Percentiles rank a stretch among this genome's conserved stretches.
These are phyloP conservation scores for Teinopalpus imperialis DNA, from an alignment of 2,888 invertebrate species.

Conservation along the genomic window DNA sequence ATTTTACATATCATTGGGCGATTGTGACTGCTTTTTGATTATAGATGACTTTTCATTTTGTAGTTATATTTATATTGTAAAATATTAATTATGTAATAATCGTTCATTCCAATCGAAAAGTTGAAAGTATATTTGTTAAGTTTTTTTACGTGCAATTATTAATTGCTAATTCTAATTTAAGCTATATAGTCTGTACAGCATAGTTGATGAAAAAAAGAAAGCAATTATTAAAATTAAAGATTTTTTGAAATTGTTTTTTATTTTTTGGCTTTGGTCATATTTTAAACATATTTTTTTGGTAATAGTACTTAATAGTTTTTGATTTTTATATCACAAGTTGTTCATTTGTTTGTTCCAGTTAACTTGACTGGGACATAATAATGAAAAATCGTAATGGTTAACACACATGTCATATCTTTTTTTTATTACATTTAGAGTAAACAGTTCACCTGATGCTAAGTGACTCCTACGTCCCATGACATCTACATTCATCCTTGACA, in stretches of 20 bases:
- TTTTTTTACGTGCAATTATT: constrained; percentile 83
- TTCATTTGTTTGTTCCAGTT: too few species aligned
- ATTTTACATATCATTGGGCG: constrained; percentile 83
- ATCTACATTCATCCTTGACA: too few species aligned
- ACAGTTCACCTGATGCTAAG: too few species aligned
- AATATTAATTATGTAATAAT: constrained; percentile 73
- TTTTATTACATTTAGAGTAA: too few species aligned
- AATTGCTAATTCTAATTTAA: constrained; percentile 82
- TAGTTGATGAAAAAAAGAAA: constrained; percentile 77
- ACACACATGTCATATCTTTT: too few species aligned
- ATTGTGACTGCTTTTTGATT: constrained; percentile 81
- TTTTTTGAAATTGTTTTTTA: constrained; percentile 71
- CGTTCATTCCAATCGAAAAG: constrained; percentile 81
- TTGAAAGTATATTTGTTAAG: constrained; percentile 81
- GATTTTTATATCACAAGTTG: too few species aligned
- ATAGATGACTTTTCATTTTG: constrained; percentile 71
- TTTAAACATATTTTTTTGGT: too few species aligned
- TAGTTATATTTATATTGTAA: constrained; percentile 58
- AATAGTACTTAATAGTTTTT: too few species aligned
- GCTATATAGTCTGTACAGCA: constrained; percentile 81
- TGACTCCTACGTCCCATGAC: too few species aligned
- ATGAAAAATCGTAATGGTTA: too few species aligned
- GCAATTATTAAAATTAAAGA: constrained; percentile 81
- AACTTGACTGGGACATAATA: too few species aligned
- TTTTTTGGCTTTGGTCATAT: too few species aligned